phyloP scores from a whole-genome alignment of 2,113 vertebrate genomes.

The Setophaga kirtlandii region DNA sequence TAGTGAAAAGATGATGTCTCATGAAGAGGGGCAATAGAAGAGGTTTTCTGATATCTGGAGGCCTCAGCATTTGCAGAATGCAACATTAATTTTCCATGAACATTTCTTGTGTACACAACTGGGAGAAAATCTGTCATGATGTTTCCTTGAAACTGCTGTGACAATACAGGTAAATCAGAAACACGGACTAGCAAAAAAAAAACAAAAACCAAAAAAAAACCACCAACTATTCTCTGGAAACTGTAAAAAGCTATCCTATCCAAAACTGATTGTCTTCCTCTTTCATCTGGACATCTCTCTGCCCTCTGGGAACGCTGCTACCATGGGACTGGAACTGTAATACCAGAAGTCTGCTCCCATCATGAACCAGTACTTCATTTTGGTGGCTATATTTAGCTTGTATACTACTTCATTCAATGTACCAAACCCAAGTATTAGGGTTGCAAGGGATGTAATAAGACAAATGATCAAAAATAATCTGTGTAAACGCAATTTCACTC shows the following conservation, averaged over 20 bases:
- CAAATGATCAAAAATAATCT: not conserved
- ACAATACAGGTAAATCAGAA: not conserved
- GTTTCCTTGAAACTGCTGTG: not conserved
- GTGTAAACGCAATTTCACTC: not conserved
- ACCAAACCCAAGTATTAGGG: not conserved
- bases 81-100: not conserved
- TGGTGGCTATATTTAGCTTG: not conserved
- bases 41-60: not conserved
- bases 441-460: not conserved
- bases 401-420: not conserved
- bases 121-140: not conserved
- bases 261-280: not conserved
- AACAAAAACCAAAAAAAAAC: not conserved
- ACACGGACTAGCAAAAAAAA: not conserved
- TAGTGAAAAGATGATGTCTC: not conserved
- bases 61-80: not conserved
- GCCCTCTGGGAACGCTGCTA: not conserved
- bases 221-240: not conserved
- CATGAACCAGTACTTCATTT: not conserved
- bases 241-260: not conserved
- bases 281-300: not conserved
- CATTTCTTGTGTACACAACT: not conserved
- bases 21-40: not conserved
- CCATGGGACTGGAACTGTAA: not conserved
- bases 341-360: not conserved